These are phyloP conservation scores for Lasaia peninsularis DNA, from an alignment of 1,140 invertebrate genomes.

Conservation along the genomic window DNA sequence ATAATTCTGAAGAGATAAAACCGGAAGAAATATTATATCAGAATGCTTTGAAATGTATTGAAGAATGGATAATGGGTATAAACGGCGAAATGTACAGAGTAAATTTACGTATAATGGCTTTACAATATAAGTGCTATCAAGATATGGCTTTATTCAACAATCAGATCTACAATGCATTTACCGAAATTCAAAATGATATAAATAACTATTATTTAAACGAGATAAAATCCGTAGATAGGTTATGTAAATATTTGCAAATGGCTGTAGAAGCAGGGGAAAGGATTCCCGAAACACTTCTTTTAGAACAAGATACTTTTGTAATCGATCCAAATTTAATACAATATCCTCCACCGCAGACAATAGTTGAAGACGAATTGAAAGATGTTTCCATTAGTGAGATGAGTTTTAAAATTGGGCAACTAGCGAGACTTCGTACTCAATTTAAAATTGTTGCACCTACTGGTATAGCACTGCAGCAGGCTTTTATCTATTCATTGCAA, in stretches of 20 bases:
- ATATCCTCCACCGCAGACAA: slow-evolving; percentile 34
- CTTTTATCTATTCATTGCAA: slow-evolving; percentile 78
- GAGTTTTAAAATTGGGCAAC: slow-evolving; percentile 74
- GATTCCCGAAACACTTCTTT: slow-evolving; percentile 66
- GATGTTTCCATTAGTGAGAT: slow-evolving; percentile 36
- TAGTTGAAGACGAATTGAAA: slow-evolving; percentile 24
- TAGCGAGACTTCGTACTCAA: slow-evolving; percentile 69
- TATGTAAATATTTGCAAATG: slow-evolving; percentile 75
- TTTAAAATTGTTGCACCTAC: slow-evolving; percentile 75
- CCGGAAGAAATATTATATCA: slow-evolving; percentile 50
- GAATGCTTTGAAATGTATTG: slow-evolving; percentile 61
- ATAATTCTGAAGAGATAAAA: slow-evolving; percentile 40
- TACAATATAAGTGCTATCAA: slow-evolving; percentile 51
- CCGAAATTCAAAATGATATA: slow-evolving; percentile 65
- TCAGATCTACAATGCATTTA: slow-evolving; percentile 61
- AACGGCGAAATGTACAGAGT: slow-evolving; percentile 76
- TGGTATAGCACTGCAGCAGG: slow-evolving; percentile 72
- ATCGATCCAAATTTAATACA: slow-evolving; percentile 64
- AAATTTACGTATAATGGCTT: slow-evolving; percentile 59
- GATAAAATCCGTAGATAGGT: slow-evolving; percentile 75
- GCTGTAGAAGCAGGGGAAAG: slow-evolving; percentile 76
- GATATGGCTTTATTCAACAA: slow-evolving; percentile 71
- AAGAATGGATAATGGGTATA: slow-evolving; percentile 77
- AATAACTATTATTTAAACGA: slow-evolving; percentile 76
- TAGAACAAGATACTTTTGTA: slow-evolving; percentile 70